A percentile compares a stretch with the other conserved stretches of the same genome.
These are phyloP conservation scores for Cavia porcellus DNA, from an alignment of 2,113 vertebrate species.

Conservation along the genomic window DNA sequence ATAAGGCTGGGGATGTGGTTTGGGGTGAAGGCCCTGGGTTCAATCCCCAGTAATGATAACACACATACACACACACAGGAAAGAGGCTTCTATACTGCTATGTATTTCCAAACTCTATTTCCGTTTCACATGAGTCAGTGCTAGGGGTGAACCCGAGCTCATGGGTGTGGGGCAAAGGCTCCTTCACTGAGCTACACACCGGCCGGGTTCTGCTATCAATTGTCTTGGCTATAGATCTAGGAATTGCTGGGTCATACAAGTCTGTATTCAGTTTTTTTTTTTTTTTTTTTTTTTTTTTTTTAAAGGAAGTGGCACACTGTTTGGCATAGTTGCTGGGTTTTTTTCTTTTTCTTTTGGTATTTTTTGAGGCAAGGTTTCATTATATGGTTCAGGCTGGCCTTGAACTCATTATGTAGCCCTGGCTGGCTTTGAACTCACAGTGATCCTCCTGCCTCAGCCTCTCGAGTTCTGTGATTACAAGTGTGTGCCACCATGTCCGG, in stretches of 20 bases:
- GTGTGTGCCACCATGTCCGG: too few relatives aligned
- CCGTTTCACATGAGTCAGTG: not conserved
- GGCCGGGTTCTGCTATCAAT: not conserved
- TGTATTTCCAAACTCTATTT: not conserved
- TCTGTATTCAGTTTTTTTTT: not conserved
- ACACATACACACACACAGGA: not conserved
- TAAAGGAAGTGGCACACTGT: not conserved
- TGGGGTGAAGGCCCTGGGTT: not conserved
- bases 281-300: too few relatives aligned
- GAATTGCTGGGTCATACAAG: not conserved
- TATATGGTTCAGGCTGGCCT: too few relatives aligned
- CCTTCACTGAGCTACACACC: not conserved
- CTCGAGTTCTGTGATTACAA: too few relatives aligned
- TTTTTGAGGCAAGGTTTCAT: too few relatives aligned
- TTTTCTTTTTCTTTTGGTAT: too few relatives aligned
- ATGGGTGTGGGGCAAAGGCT: not conserved
- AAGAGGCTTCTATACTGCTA: not conserved
- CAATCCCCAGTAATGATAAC: not conserved
- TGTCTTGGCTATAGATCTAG: not conserved
- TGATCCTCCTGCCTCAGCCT: too few relatives aligned
- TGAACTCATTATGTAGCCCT: too few relatives aligned
- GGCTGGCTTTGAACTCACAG: too few relatives aligned
- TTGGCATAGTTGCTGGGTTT: not conserved
- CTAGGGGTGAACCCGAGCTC: not conserved
- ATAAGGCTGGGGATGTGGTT: not conserved